Conservation (phyloP, 2,797 vertebrate species). For the Acridotheres tristis region DNA sequence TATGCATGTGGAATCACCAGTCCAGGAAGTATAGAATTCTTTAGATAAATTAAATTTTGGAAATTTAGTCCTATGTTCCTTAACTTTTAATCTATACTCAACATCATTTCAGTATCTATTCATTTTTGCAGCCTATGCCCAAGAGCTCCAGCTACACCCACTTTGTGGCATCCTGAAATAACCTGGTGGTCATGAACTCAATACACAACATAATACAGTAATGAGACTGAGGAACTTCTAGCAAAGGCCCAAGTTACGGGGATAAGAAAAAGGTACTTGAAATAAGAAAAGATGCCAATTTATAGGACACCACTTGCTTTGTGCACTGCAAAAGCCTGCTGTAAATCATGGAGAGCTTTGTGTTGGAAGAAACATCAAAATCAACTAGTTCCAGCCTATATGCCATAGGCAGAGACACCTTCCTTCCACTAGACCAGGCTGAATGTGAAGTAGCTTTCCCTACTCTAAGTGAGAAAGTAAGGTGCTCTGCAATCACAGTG, state of each 20-base stretch:
- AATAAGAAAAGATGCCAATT: not conserved
- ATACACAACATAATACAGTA: not conserved
- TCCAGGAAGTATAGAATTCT: not conserved
- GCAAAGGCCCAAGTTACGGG: not conserved
- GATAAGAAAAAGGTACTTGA: not conserved
- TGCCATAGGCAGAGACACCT: not conserved
- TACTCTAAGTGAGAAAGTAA: not conserved
- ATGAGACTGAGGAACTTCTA: not conserved
- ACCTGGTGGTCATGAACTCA: not conserved
- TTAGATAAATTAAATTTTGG: not conserved
- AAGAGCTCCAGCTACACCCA: not conserved
- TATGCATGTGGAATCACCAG: not conserved
- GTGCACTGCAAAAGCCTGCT: not conserved
- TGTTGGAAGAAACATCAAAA: not conserved
- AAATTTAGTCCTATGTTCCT: not conserved
- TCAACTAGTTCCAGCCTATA: not conserved
- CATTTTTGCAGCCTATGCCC: not conserved
- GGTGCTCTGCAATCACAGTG: rapidly evolving
- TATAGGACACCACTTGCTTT: not conserved
- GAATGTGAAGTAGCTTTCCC: not conserved
- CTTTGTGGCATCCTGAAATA: not conserved
- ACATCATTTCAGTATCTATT: not conserved
- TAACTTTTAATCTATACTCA: not conserved
- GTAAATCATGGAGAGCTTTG: not conserved
- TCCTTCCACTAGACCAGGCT: not conserved